These are phyloP conservation scores for Glaucopsyche alexis DNA, from an alignment of 2,888 invertebrate species.

Conservation along the genomic window DNA sequence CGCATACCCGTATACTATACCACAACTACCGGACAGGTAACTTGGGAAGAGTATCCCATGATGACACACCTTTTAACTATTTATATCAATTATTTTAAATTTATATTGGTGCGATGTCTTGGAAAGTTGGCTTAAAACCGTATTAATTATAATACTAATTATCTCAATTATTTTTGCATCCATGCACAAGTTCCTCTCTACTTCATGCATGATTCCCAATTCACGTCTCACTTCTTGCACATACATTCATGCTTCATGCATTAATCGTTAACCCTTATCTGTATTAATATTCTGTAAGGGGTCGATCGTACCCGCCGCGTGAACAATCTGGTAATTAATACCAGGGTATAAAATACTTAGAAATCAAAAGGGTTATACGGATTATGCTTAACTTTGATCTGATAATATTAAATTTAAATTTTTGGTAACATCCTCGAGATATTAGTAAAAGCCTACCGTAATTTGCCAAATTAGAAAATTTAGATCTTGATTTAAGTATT, in stretches of 20 bases:
- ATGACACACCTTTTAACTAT: too few species aligned
- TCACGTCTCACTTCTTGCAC: slow-evolving; percentile 2
- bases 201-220: neutral
- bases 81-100: too few species aligned
- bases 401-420: slow-evolving; percentile 13
- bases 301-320: slow-evolving; percentile 64
- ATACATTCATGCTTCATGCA: slow-evolving; percentile 42
- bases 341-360: slow-evolving; percentile 40
- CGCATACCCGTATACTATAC: too few species aligned
- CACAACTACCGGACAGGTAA: too few species aligned
- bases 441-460: neutral
- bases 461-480: neutral
- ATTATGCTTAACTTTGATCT: slow-evolving; percentile 17
- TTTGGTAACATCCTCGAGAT: neutral
- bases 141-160: too few species aligned
- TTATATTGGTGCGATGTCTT: neutral
- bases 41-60: too few species aligned
- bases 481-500: neutral
- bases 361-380: slow-evolving; percentile 33
- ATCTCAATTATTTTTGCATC: neutral
- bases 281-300: slow-evolving; percentile 74
- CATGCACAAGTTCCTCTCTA: neutral
- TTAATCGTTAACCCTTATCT: slow-evolving; percentile 68
- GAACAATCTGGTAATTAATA: slow-evolving; percentile 75
- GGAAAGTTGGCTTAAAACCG: too few species aligned